Conservation (phyloP, 1,140 invertebrate genomes). For the Dendroctonus valens region DNA sequence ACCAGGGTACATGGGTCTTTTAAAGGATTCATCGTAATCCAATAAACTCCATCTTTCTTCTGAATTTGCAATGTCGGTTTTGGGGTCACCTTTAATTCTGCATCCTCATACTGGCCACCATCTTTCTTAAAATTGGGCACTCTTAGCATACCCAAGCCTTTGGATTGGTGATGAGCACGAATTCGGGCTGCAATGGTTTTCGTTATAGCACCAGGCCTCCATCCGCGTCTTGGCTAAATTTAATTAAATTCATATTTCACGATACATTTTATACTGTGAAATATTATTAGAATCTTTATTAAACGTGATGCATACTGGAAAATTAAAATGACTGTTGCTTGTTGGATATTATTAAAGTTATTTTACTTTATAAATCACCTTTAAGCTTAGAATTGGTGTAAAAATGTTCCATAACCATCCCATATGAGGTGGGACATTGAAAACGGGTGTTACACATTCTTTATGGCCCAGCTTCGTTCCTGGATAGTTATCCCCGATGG, state of each 20-base stretch:
- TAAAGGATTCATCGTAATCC: constrained; percentile 58
- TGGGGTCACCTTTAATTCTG: constrained; percentile 50
- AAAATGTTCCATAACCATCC: constrained; percentile 59
- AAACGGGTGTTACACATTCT: constrained; percentile 49
- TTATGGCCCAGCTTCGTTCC: constrained; percentile 56
- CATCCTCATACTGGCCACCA: constrained; percentile 24
- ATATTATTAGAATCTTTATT: no score
- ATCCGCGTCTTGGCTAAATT: constrained; percentile 54
- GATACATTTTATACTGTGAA: no score
- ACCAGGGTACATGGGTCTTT: constrained; percentile 54
- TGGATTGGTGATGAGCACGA: constrained; percentile 50
- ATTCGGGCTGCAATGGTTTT: constrained; percentile 55
- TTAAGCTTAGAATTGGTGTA: constrained; percentile 35
- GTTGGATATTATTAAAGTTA: no score
- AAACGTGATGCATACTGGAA: no score
- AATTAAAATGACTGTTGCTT: no score
- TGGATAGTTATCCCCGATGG: constrained; percentile 47
- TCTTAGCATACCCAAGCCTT: constrained; percentile 43
- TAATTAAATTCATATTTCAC: neutral
- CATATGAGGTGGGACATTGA: constrained; percentile 56
- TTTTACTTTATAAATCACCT: constrained; percentile 25
- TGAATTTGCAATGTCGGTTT: constrained; percentile 57
- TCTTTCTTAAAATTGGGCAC: constrained; percentile 27
- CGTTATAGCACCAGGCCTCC: constrained; percentile 56
- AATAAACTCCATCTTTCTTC: constrained; percentile 57